These are phyloP conservation scores for Dolichopus griseipennis DNA, from an alignment of 2,888 invertebrate genomes.

Conservation along the genomic window DNA sequence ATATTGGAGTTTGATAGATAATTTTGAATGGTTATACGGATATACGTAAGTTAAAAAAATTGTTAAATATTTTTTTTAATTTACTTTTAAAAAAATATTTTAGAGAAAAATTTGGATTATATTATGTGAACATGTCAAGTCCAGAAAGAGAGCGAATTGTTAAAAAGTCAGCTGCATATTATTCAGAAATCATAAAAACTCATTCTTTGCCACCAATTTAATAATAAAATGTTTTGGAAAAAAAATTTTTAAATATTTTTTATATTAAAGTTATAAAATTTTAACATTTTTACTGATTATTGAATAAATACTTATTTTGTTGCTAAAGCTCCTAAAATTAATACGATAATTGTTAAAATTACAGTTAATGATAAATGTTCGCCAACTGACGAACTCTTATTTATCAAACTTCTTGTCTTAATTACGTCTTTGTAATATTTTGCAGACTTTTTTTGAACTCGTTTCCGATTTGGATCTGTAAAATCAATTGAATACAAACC, in stretches of 20 bases:
- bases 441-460: conserved; percentile 57
- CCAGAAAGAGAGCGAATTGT: conserved; percentile 51
- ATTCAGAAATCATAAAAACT: conserved; percentile 47
- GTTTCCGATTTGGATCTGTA: conserved; percentile 47
- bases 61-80: neutral
- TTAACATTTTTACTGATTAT: too few species aligned
- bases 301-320: neutral
- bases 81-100: conserved; percentile 16
- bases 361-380: neutral
- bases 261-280: too few species aligned
- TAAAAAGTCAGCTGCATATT: conserved; percentile 53
- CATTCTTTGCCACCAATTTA: conserved; percentile 18
- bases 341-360: neutral
- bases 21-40: conserved; percentile 34
- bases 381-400: conserved; percentile 9
- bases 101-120: conserved; percentile 61
- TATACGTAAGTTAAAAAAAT: conserved; percentile 28
- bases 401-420: conserved; percentile 31
- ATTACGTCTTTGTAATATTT: conserved; percentile 49
- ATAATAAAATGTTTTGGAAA: neutral
- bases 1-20: conserved; percentile 35
- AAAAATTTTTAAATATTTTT: too few species aligned
- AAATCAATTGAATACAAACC: conserved; percentile 63
- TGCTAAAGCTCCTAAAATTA: neutral
- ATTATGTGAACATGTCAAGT: conserved; percentile 56